Evolutionary conservation across 2,113 vertebrate species (phyloP), one percentile per base, ranked within the genome.

Genomic region (Sebastes schlegelii): DNA sequence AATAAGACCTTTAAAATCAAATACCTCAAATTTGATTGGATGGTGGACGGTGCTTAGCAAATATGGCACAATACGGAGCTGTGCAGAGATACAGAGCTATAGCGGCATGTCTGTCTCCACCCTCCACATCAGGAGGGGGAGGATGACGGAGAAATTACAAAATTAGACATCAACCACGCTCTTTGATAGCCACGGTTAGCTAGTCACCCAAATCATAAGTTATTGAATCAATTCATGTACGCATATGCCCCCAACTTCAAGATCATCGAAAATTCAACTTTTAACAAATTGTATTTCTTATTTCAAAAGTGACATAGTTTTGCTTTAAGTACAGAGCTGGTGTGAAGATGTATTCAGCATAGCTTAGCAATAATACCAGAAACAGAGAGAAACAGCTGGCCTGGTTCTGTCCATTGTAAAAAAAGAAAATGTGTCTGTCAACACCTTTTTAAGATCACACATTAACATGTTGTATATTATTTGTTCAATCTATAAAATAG

Each of bases 11-110:
- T 26, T 26, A 26, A 49, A 16, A 78, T 69, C 19, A 21, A 21
- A 23, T 51, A 45, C 26, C 8, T 77, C 23, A 51, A 21, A 63
- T 70, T 62, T 45, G 57, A 79, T 62, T 70, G 40, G 6, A 49
- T 48, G 21, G 26, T 5, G 12, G 12, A 40, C 19, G 12, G 8
- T 12, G 19, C 12, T 60, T 16, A 77, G 43, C 23, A 6, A 58
- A 40, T 66, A 12, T 34, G 63, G 40, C 5, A 10, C 14, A 7
- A 70, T 43, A 16, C 13, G 4, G 51, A 21, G 43, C 16, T 23
- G 26, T 4, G 6, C 17, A 51, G 6, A 71, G 58, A 67, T 68
- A 26, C 26, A 26, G 26, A 26, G 26, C 26, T 26, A 11, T 49
- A 42, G 34, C 60, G 26, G 16, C 40, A 26, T 5, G 60, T 40